A percentile compares a stretch with the other conserved stretches of the same genome.
phyloP scores from a whole-genome alignment of 2,113 vertebrate species.

The Seriola aureovittata region DNA sequence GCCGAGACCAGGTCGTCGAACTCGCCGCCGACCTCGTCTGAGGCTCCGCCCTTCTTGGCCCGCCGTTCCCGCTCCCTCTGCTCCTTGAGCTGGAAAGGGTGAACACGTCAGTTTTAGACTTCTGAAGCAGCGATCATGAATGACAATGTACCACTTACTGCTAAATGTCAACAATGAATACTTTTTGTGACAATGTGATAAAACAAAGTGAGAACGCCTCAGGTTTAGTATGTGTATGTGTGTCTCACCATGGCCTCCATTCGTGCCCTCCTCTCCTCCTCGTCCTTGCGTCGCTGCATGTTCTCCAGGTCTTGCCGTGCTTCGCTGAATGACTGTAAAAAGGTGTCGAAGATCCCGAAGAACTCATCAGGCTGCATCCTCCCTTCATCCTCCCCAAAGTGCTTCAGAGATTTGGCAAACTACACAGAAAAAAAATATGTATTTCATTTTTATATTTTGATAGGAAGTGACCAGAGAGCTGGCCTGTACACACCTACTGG shows the following conservation, averaged over 20 bases:
- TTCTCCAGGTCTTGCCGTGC: conserved; percentile 96
- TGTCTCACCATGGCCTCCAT: conserved; percentile 95
- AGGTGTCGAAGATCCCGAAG: conserved; percentile 97
- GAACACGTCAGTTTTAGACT: not conserved
- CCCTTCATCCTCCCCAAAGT: conserved; percentile 93
- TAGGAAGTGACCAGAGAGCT: not conserved
- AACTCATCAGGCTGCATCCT: conserved; percentile 97
- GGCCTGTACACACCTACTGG: too few relatives aligned
- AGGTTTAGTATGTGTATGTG: not conserved
- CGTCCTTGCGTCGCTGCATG: conserved; percentile 95
- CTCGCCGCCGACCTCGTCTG: conserved; percentile 94
- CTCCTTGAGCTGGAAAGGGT: conserved; percentile 90
- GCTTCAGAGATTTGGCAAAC: conserved; percentile 93
- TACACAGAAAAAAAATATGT: conserved; percentile 57
- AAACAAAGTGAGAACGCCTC: not conserved
- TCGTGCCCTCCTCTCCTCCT: conserved; percentile 93
- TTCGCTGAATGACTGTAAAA: conserved; percentile 94
- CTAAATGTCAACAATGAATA: not conserved
- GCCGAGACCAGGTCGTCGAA: conserved; percentile 97
- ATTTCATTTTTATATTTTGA: not conserved
- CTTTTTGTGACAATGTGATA: not conserved
- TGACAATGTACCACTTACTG: not conserved
- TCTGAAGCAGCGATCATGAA: not conserved
- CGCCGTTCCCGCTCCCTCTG: conserved; percentile 93
- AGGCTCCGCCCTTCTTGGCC: conserved; percentile 88